Evolutionary conservation across 2,888 invertebrate species (phyloP).

Genomic region (Melolontha melolontha): DNA sequence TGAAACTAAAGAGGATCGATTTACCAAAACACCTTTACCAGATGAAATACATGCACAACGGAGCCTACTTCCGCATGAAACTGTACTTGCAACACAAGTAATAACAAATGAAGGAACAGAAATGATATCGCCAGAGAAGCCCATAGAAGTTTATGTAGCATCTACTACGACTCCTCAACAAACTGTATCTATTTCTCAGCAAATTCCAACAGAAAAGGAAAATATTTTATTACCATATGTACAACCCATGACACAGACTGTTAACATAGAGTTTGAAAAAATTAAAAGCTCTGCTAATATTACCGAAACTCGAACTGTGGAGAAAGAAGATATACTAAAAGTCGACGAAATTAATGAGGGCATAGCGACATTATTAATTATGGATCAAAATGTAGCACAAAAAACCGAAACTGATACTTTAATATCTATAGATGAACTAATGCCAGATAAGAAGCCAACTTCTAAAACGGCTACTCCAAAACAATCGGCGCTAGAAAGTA

Average conservation of each 20-base stretch:
- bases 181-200: slow-evolving; percentile 45
- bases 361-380: slow-evolving; percentile 52
- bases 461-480: slow-evolving; percentile 51
- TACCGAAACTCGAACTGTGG: slow-evolving; percentile 57
- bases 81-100: slow-evolving; percentile 54
- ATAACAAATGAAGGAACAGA: slow-evolving; percentile 52
- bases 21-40: slow-evolving; percentile 26
- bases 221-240: slow-evolving; percentile 37
- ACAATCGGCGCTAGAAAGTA: slow-evolving; percentile 55
- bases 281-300: slow-evolving; percentile 51
- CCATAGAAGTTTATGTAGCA: slow-evolving; percentile 37
- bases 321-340: slow-evolving; percentile 58
- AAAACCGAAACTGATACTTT: slow-evolving; percentile 47
- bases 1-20: slow-evolving; percentile 39
- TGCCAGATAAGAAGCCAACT: slow-evolving; percentile 30
- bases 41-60: slow-evolving; percentile 42
- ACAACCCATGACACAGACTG: slow-evolving; percentile 38
- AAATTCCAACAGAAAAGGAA: slow-evolving; percentile 47
- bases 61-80: slow-evolving; percentile 58
- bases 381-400: slow-evolving; percentile 49
- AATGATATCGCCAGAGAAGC: slow-evolving; percentile 49
- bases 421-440: slow-evolving; percentile 41
- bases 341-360: slow-evolving; percentile 53
- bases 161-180: slow-evolving; percentile 8
- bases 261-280: slow-evolving; percentile 43